Percentiles rank a stretch among this genome's conserved stretches.
phyloP scores from a whole-genome alignment of 2,888 invertebrate genomes.

The Sceliomorpha sp. region DNA sequence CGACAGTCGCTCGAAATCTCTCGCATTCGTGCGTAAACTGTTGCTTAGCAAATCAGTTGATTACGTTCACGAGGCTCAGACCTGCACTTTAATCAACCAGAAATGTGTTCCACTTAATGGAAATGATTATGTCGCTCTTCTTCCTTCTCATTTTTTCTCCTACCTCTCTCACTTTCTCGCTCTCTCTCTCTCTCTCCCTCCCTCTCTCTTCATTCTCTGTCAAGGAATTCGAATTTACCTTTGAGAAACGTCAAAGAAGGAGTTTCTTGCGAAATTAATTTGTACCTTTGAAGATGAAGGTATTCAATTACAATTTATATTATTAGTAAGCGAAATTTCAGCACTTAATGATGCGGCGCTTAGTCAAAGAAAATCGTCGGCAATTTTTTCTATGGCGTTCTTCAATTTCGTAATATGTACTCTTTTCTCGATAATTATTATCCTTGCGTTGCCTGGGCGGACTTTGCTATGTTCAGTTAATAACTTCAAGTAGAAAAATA shows the following conservation, averaged over 20 bases:
- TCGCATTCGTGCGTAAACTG: too few relatives aligned
- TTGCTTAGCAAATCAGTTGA: slow-evolving; percentile 29
- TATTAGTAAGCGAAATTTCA: slow-evolving; percentile 19
- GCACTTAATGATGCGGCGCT: slow-evolving; percentile 19
- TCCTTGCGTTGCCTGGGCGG: not conserved
- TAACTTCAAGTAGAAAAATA: too few relatives aligned
- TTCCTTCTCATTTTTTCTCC: not conserved
- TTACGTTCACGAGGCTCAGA: slow-evolving; percentile 20
- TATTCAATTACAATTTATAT: slow-evolving; percentile 26
- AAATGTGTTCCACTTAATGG: slow-evolving; percentile 34
- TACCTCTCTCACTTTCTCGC: slow-evolving; percentile 23
- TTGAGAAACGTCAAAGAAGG: slow-evolving; percentile 1
- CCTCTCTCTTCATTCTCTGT: too few relatives aligned
- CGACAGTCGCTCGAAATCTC: not conserved
- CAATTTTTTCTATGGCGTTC: slow-evolving; percentile 9
- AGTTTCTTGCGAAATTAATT: slow-evolving; percentile 15
- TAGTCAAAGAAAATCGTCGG: slow-evolving; percentile 28
- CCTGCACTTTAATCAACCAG: slow-evolving; percentile 44
- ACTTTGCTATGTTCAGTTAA: too few relatives aligned
- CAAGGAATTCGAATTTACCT: too few relatives aligned
- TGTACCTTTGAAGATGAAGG: slow-evolving; percentile 16
- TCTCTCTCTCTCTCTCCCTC: slow-evolving; percentile 10
- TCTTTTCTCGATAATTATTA: slow-evolving; percentile 2
- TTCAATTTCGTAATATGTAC: too few relatives aligned
- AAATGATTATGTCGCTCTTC: slow-evolving; percentile 34